Base-by-base conservation (phyloP, 2,888 invertebrate species). In the Ephialtes manifestator region DNA sequence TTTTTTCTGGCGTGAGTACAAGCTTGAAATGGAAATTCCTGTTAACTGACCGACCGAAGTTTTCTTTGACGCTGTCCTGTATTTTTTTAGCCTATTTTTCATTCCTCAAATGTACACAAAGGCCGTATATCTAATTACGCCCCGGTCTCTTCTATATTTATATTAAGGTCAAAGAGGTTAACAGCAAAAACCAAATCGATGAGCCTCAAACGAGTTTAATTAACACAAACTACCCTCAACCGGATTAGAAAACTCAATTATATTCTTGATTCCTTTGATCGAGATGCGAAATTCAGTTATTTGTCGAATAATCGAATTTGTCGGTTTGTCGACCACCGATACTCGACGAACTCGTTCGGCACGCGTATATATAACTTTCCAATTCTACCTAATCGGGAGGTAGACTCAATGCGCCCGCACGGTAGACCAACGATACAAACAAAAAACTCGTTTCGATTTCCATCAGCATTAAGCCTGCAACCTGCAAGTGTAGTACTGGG, bases 371-470 rank as follows among this genome's bases (percentile, higher is more conserved):
- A 63, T 68, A 51, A 78, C 83, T 83, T 83, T 83, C 83, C 83
- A 83, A 78, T 78, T 78, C 53, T 51, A 28, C 83, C 83, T 72
- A 74, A 83, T 78, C 72, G 78, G 83, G 67, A 60, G n/a, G 20
- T 60, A n/a, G 78, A 51, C 67, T 68, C 31, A 63, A 63, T 51
- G 80, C 31, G n/a, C 58, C 31, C 48, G 65, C 20, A 28, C 75
- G 60, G 18, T 39, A 13, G n/a, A 8, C 20, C 11, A 46, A 60
- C 43, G 72, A 24, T 43, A n/a, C 28, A 39, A 74, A 70, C n/a
- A 31, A 72, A 15, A 46, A 72, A 80, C 80, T 80, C 35, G 80
- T 74, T 80, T 67, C 65, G 74, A 80, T 80, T 80, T 74, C 80
- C 80, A 80, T 80, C 20, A 35, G 55, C 55, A 31, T 74, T 53